phyloP scores from a whole-genome alignment of 1,140 invertebrate genomes.

The Bombus affinis region DNA sequence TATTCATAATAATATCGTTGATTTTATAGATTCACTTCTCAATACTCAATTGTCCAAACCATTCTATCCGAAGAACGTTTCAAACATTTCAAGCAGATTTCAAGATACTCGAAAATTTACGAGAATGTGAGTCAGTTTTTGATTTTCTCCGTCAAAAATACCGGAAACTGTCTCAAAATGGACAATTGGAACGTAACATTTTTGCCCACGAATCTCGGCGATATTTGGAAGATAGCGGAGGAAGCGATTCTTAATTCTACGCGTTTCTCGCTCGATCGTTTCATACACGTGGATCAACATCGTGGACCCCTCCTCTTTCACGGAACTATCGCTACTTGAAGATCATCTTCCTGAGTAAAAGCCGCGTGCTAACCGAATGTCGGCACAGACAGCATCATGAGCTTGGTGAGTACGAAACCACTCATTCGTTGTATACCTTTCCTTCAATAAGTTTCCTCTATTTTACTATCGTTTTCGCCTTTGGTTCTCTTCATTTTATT shows the following conservation, averaged over 20 bases:
- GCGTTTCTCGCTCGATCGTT: neutral
- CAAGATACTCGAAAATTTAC: neutral
- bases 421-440: constrained; percentile 53
- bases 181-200: neutral
- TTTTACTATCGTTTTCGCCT: neutral
- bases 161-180: neutral
- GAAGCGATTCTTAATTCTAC: constrained; percentile 4
- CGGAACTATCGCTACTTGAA: constrained; percentile 55
- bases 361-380: constrained; percentile 63
- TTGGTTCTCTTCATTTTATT: neutral
- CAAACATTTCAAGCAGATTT: neutral
- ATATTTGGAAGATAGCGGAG: constrained; percentile 35
- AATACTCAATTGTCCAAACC: neutral
- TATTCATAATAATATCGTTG: neutral
- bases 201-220: neutral
- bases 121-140: neutral
- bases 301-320: constrained; percentile 60
- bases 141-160: neutral
- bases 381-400: constrained; percentile 74
- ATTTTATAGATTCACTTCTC: neutral
- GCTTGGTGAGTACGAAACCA: constrained; percentile 75
- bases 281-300: constrained; percentile 41
- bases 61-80: neutral
- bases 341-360: constrained; percentile 74
- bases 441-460: constrained; percentile 30